Evolutionary conservation across 2,113 vertebrate genomes (phyloP), one percentile per base, ranked within the genome.

Genomic region (Acrocephalus kingi): DNA sequence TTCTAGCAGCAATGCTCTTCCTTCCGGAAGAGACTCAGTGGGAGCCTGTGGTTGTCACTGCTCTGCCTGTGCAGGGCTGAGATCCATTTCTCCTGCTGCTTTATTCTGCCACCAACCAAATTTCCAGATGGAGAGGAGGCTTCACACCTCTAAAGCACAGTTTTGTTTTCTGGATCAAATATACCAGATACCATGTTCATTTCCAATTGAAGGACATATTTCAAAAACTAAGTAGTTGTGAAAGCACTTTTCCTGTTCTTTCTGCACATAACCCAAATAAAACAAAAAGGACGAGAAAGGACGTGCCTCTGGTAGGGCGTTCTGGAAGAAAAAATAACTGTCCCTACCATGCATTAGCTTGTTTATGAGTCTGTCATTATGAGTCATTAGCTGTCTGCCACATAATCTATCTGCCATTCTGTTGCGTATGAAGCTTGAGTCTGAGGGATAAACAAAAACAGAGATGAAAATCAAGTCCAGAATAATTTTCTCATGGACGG

Each of bases 71-170:
- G 48, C 27, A 81, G 71, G 82, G 87, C 81, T 79, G 59, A 63
- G 43, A 56, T 93, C 72, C 85, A 90, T 93, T 88, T 80, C 56
- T 90, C 91, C 72, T 80, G 90, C 85, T 96, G 82, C 33, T 76
- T 95, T 84, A 71, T 85, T 87, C 71, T 13, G 54, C 79, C 59
- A 69, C 10, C 46, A 80, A 89, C 67, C 18, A 90, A 84, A 91
- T 37, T 33, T 91, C 87, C 95, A 94, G 91, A 91, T 95, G 94
- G 90, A 95, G 68, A 35, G 67, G 56, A 80, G 68, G 75, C 25
- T 91, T 91, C 59, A 74, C n/a, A 90, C 48, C 59, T 91, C 58
- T 61, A 63, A 84, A 87, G 5, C 13, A 54, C 12, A 43, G 30
- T 48, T 79, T 85, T 94, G 4, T 55, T 96, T 84, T 49, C 35